Conservation (phyloP, 2,888 invertebrate species). For the Branchellion lobata region DNA sequence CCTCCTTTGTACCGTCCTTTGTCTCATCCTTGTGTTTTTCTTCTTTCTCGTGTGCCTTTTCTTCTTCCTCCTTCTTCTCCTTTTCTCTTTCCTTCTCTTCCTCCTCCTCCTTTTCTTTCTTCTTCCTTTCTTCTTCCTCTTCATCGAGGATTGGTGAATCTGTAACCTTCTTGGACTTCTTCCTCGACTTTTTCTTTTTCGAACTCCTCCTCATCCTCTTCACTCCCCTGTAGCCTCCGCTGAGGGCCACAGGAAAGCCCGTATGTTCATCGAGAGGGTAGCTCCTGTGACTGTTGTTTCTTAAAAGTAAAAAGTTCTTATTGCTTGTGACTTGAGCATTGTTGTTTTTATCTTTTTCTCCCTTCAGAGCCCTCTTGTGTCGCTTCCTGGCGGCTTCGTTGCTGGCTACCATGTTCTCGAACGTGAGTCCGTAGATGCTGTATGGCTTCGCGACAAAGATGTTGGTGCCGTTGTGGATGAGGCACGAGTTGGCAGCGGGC, state of each 20-base stretch:
- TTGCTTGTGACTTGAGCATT: background rate
- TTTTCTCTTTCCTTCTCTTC: conserved; percentile 1
- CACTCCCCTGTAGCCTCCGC: background rate
- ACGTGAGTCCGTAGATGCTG: conserved; percentile 37
- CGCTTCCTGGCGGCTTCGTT: conserved; percentile 7
- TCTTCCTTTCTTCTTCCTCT: conserved; percentile 8
- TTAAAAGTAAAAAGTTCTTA: too few species aligned
- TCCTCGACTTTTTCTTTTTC: conserved; percentile 19
- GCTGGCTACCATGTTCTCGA: conserved; percentile 23
- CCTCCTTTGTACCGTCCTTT: background rate
- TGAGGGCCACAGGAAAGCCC: background rate
- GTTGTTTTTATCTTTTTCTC: background rate
- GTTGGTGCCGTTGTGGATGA: conserved; percentile 70
- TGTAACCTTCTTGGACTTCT: conserved; percentile 3
- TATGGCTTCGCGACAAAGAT: conserved; percentile 58
- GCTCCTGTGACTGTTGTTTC: background rate
- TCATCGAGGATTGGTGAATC: background rate
- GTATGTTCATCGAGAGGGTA: background rate
- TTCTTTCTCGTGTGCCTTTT: conserved; percentile 21
- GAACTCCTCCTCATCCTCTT: background rate
- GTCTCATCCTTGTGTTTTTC: background rate
- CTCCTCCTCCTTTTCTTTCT: background rate
- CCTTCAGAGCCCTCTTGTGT: background rate
- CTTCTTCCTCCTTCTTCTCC: background rate
- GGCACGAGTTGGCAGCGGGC: conserved; percentile 87